phyloP scores from a whole-genome alignment of 2,797 vertebrate species.

The Chaetophractus vellerosus region DNA sequence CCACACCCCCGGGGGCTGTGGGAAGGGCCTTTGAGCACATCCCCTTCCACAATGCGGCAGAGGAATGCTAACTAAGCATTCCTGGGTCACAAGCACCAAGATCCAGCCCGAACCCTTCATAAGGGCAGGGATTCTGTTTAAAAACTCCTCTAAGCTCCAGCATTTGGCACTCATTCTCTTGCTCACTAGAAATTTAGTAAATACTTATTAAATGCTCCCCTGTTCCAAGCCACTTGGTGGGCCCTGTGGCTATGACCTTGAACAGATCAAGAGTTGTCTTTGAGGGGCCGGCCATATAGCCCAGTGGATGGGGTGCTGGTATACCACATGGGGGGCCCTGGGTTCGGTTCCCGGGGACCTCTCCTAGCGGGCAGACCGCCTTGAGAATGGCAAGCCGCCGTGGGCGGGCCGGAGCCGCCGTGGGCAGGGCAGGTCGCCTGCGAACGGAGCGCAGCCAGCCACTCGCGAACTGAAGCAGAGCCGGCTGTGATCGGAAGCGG shows the following conservation, averaged over 20 bases:
- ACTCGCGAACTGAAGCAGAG: too few relatives aligned
- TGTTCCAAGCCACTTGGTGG: neutral
- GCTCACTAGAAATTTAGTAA: neutral
- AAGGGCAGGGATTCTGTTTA: neutral
- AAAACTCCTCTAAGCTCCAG: neutral
- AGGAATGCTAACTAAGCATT: neutral
- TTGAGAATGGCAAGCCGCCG: too few relatives aligned
- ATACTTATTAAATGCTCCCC: neutral
- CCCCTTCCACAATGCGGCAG: neutral
- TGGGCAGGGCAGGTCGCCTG: too few relatives aligned
- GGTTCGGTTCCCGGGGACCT: too few relatives aligned
- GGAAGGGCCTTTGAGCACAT: neutral
- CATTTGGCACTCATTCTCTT: neutral
- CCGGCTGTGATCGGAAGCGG: too few relatives aligned
- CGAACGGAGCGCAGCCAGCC: too few relatives aligned
- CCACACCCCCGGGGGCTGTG: neutral
- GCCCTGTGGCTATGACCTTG: neutral
- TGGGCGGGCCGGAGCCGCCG: too few relatives aligned
- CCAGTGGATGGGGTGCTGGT: too few relatives aligned
- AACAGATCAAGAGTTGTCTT: constrained; percentile 29
- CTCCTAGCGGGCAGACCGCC: too few relatives aligned
- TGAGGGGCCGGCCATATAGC: too few relatives aligned
- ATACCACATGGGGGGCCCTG: too few relatives aligned
- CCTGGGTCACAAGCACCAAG: neutral
- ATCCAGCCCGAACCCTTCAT: neutral